Base-by-base conservation (phyloP, 1,140 invertebrate genomes). In the Melitaea cinxia region DNA sequence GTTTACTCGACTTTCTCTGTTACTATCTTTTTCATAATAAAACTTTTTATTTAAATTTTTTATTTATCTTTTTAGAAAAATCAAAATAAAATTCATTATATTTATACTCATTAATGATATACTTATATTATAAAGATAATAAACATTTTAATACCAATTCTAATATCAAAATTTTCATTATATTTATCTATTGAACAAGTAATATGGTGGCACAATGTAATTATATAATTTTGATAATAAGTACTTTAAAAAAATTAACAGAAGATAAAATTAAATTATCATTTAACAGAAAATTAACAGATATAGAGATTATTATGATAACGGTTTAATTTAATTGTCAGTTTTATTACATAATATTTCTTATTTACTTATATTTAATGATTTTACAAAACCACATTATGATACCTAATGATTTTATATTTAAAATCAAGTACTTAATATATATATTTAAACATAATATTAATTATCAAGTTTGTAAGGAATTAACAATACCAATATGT, bases 1-100 rank as follows among this genome's bases (percentile, higher is more conserved):
- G 56, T 60, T 64, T 30, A 49, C 55, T 59, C 53, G 5, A 30
- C 17, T 42, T 37, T n/a, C 6, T 50, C 33, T 19, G 42, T 53
- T 17, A 50, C 30, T 33, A 55, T 63, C 60, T 63, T 55, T 47
- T 45, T 26, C 63, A 65, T 65, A 28, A 64, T 55, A 53, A 53
- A 58, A 59, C 49, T 45, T 30, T 49, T 53, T 47, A 9, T 9
- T 10, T 33, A 33, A 47, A 55, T 39, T 39, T 7, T 52, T 24
- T 52, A 49, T 24, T 10, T 4, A 24, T n/a, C n/a, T n/a, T n/a
- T n/a, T n/a, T n/a, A n/a, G n/a, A n/a, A n/a, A n/a, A n/a, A n/a
- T n/a, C n/a, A 49, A 1, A 24, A 24, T 49, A 49, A 24, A 42
- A 35, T 35, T 35, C n/a, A 35, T 35, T 35, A n/a, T 30, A 30